phyloP scores from a whole-genome alignment of 1,140 invertebrate species.

The Galleria mellonella region DNA sequence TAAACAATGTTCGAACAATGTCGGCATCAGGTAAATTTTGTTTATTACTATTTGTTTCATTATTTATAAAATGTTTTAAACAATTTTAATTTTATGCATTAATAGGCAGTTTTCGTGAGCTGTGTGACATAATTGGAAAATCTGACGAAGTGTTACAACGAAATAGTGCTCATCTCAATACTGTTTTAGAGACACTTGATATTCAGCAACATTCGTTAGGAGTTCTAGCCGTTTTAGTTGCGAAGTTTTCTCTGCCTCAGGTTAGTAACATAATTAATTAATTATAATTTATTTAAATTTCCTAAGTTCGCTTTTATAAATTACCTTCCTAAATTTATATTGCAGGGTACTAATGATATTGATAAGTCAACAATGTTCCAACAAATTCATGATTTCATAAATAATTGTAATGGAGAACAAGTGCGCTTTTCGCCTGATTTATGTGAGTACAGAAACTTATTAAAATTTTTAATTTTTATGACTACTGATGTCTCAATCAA shows the following conservation, averaged over 20 bases:
- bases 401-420: conserved; percentile 90
- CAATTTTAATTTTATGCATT: conserved; percentile 12
- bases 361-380: conserved; percentile 75
- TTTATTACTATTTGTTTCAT: conserved; percentile 7
- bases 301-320: too few relatives aligned
- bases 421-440: conserved; percentile 87
- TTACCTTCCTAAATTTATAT: too few relatives aligned
- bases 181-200: conserved; percentile 91
- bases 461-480: conserved; percentile 1
- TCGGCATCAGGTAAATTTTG: conserved; percentile 46
- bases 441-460: conserved; percentile 81
- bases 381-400: conserved; percentile 88
- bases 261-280: conserved; percentile 32
- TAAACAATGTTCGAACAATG: conserved; percentile 62
- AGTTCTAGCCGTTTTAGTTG: conserved; percentile 88
- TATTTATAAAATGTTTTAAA: background rate
- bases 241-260: conserved; percentile 79
- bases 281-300: background rate
- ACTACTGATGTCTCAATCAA: background rate
- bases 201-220: conserved; percentile 92
- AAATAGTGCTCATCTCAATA: conserved; percentile 89
- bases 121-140: conserved; percentile 87
- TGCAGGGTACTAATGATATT: conserved; percentile 55
- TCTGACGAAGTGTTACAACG: conserved; percentile 86
- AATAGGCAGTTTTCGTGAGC: conserved; percentile 87